These are phyloP conservation scores for Micromys minutus DNA, from an alignment of 2,113 vertebrate genomes.

Conservation along the genomic window DNA sequence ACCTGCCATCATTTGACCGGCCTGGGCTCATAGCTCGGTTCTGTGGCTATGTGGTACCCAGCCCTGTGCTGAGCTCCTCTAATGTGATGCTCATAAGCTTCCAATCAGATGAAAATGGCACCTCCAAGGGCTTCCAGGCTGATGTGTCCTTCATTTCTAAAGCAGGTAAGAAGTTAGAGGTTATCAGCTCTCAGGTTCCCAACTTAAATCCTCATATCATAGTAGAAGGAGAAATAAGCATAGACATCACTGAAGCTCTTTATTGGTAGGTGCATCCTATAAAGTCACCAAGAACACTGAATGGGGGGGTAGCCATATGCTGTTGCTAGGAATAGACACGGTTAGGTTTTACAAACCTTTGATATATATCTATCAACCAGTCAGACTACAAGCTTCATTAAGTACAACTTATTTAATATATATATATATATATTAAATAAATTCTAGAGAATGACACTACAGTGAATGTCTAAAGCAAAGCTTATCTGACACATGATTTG, in stretches of 20 bases:
- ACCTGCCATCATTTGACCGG: background rate
- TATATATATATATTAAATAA: background rate
- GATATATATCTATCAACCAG: background rate
- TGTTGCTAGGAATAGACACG: background rate
- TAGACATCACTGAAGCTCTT: background rate
- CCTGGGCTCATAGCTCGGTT: constrained; percentile 80
- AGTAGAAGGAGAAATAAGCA: background rate
- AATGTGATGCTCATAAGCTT: constrained; percentile 88
- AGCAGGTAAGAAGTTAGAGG: constrained; percentile 82
- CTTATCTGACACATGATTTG: background rate
- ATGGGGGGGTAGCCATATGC: background rate
- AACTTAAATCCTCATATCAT: background rate
- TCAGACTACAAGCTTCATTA: background rate
- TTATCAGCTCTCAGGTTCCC: background rate
- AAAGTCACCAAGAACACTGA: background rate
- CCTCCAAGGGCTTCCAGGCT: constrained; percentile 87
- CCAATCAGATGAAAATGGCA: constrained; percentile 84
- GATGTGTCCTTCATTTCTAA: constrained; percentile 84
- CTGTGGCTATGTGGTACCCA: constrained; percentile 85
- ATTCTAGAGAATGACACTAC: background rate
- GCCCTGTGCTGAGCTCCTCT: constrained; percentile 86
- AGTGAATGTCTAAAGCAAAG: background rate
- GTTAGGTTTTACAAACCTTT: background rate
- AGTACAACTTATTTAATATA: background rate
- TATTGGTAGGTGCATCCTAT: background rate